A percentile compares a stretch with the other conserved stretches of the same genome.
Evolutionary conservation across 2,888 invertebrate genomes (phyloP).

Genomic region (Catocala fraxini): DNA sequence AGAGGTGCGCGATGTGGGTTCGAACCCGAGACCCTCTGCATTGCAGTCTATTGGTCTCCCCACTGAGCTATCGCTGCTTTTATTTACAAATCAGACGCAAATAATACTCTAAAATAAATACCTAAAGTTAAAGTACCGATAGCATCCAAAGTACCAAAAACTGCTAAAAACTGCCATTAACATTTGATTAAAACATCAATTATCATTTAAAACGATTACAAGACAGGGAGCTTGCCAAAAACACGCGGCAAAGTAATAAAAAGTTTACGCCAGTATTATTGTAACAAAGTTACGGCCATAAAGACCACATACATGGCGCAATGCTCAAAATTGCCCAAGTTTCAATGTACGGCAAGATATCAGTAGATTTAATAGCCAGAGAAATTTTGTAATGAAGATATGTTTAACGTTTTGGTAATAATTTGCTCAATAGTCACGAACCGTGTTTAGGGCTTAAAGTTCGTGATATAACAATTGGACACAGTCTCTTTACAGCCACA

Average conservation of each 20-base stretch:
- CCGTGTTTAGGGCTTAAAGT: too few species aligned
- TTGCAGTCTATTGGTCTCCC: too few species aligned
- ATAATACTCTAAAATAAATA: too few species aligned
- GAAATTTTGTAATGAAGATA: background rate
- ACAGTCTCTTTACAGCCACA: too few species aligned
- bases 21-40: too few species aligned
- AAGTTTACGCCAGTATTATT: conserved; percentile 31
- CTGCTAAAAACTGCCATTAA: conserved; percentile 1
- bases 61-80: too few species aligned
- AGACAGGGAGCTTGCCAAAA: conserved; percentile 14
- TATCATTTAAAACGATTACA: conserved; percentile 30
- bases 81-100: too few species aligned
- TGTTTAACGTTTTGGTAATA: background rate
- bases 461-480: too few species aligned
- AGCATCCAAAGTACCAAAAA: background rate
- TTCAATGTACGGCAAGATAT: conserved; percentile 20
- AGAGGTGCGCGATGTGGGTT: too few species aligned
- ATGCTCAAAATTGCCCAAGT: conserved; percentile 43
- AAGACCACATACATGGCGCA: conserved; percentile 34
- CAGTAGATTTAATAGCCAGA: conserved; percentile 15
- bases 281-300: conserved; percentile 33
- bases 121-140: too few species aligned
- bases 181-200: conserved; percentile 21
- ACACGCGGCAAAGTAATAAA: conserved; percentile 31
- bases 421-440: too few species aligned